A percentile compares a stretch with the other conserved stretches of the same genome.
Evolutionary conservation across 2,888 invertebrate genomes (phyloP).

Genomic region (Brenthis hecate): DNA sequence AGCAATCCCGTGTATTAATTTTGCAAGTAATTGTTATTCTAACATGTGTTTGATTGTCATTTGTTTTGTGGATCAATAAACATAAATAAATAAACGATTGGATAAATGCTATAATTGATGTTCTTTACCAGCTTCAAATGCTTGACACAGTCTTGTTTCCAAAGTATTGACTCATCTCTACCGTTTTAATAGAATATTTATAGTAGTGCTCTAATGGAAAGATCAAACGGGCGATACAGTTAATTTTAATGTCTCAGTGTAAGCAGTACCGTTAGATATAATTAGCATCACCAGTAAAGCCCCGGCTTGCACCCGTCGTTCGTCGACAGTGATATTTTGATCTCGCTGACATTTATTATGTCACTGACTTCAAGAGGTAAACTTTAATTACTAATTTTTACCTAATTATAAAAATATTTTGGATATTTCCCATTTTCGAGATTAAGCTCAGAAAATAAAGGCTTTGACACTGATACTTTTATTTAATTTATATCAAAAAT

Average conservation of each 20-base stretch:
- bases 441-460: no score
- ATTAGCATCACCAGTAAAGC: slow-evolving; percentile 73
- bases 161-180: slow-evolving; percentile 65
- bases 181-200: slow-evolving; percentile 73
- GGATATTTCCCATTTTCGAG: no score
- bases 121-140: neutral
- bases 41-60: no score
- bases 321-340: slow-evolving; percentile 65
- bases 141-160: slow-evolving; percentile 19
- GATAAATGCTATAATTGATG: neutral
- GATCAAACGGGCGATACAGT: slow-evolving; percentile 78
- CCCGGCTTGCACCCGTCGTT: slow-evolving; percentile 54
- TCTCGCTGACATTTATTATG: slow-evolving; percentile 73
- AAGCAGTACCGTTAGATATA: slow-evolving; percentile 75
- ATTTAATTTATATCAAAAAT: no score
- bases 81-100: neutral
- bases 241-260: slow-evolving; percentile 81
- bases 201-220: slow-evolving; percentile 77
- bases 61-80: no score
- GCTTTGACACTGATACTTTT: no score
- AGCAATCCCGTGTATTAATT: no score
- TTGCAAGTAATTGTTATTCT: no score
- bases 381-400: neutral
- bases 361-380: slow-evolving; percentile 54
- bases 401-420: neutral